A percentile compares a stretch with the other conserved stretches of the same genome.
phyloP scores from a whole-genome alignment of 2,888 invertebrate species.

The Stratiomys singularior region DNA sequence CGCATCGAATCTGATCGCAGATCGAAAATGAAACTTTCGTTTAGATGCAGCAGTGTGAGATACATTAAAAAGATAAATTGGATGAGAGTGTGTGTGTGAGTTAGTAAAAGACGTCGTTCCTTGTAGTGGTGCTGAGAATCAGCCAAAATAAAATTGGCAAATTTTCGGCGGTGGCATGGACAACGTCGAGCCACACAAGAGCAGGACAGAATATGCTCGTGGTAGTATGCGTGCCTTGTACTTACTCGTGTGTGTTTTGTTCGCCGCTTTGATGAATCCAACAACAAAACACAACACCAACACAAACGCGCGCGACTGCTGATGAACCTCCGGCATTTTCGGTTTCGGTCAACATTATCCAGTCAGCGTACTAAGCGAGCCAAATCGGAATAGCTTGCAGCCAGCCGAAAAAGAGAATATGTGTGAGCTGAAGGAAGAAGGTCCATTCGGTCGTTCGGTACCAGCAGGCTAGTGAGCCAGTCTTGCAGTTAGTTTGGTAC shows the following conservation, averaged over 20 bases:
- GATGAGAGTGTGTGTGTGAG: background rate
- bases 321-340: constrained; percentile 42
- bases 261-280: background rate
- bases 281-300: constrained; percentile 4
- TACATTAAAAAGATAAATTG: background rate
- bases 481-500: constrained; percentile 22
- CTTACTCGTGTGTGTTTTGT: background rate
- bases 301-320: background rate
- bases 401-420: constrained; percentile 12
- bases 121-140: background rate
- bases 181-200: background rate
- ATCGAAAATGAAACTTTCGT: background rate
- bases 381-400: background rate
- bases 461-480: constrained; percentile 1
- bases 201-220: background rate
- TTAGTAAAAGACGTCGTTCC: too few relatives aligned
- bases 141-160: constrained; percentile 23
- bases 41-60: background rate
- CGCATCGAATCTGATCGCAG: background rate
- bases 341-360: constrained; percentile 19
- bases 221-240: background rate
- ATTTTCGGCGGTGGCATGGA: background rate
- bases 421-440: constrained; percentile 11
- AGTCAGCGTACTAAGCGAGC: background rate
- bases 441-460: constrained; percentile 24